These are phyloP conservation scores for Rhopalosiphum padi DNA, from an alignment of 1,140 invertebrate species.

Conservation along the genomic window DNA sequence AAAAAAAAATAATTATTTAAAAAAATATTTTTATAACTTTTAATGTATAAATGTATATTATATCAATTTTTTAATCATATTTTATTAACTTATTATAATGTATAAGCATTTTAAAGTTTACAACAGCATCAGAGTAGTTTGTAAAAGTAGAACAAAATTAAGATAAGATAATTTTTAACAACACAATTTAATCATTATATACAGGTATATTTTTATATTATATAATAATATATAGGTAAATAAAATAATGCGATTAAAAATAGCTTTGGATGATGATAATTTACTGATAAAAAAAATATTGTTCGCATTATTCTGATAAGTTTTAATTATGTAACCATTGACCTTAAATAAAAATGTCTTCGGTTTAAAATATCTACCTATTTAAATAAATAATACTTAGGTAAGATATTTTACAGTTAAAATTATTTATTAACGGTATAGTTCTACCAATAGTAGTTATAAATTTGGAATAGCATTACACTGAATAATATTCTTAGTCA, in stretches of 20 bases:
- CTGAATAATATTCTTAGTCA: no score
- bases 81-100: neutral
- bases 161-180: neutral
- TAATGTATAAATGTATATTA: neutral
- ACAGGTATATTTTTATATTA: neutral
- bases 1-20: neutral
- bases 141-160: neutral
- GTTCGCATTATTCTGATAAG: neutral
- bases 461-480: no score
- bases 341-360: neutral
- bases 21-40: neutral
- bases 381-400: neutral
- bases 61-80: neutral
- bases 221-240: neutral
- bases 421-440: no score
- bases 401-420: no score
- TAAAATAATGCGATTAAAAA: neutral
- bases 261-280: neutral
- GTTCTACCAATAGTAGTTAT: no score
- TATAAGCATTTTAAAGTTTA: neutral
- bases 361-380: neutral
- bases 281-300: slow-evolving; percentile 25
- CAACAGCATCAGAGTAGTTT: neutral
- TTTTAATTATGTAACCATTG: neutral
- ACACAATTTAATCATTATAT: neutral